A percentile compares a stretch with the other conserved stretches of the same genome.
Evolutionary conservation across 2,888 invertebrate species (phyloP).

Genomic region (Andrena fulva): DNA sequence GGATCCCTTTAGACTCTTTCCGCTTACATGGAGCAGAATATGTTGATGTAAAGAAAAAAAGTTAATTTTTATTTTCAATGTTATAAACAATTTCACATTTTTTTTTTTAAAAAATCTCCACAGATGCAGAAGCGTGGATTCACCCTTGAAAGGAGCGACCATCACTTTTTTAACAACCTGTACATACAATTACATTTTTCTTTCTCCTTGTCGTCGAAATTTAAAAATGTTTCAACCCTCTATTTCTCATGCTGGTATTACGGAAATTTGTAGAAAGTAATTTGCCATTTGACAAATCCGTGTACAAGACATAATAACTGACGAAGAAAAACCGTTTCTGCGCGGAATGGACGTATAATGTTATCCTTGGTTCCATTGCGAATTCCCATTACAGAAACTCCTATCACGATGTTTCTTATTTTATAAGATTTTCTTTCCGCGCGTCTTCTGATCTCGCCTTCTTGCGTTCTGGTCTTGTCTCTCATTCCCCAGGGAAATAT

Average conservation of each 20-base stretch:
- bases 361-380: conserved; percentile 13
- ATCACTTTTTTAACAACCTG: neutral
- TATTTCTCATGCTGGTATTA: too few relatives aligned
- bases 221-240: neutral
- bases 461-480: conserved; percentile 70
- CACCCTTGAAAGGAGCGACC: neutral
- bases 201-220: neutral
- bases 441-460: conserved; percentile 67
- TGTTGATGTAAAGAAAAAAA: too few relatives aligned
- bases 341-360: too few relatives aligned
- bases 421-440: conserved; percentile 56
- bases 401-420: conserved; percentile 60
- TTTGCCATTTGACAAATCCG: neutral
- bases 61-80: too few relatives aligned
- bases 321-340: neutral
- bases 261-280: neutral
- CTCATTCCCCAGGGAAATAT: conserved; percentile 80
- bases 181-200: neutral
- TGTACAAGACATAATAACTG: neutral
- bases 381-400: conserved; percentile 53
- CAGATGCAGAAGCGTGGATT: too few relatives aligned
- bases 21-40: too few relatives aligned
- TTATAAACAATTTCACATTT: too few relatives aligned
- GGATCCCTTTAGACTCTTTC: too few relatives aligned
- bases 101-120: too few relatives aligned